Evolutionary conservation across 1,140 invertebrate genomes (phyloP).

Genomic region (Drosophila tristis): DNA sequence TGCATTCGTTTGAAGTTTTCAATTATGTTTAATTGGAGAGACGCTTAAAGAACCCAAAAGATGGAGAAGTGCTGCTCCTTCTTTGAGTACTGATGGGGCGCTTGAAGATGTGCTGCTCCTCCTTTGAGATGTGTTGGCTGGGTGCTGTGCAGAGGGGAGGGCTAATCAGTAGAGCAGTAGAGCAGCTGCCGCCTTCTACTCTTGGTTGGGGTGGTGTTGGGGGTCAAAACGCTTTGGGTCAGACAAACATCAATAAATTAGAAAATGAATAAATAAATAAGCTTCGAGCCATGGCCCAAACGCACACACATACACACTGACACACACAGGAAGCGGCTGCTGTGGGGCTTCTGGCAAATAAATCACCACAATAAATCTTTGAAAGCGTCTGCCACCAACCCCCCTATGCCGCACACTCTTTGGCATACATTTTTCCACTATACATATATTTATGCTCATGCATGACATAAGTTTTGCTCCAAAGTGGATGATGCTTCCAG

Average conservation of each 20-base stretch:
- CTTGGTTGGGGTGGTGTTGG: neutral
- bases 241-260: constrained; percentile 83
- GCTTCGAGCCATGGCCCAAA: constrained; percentile 52
- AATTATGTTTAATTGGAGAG: too few species aligned
- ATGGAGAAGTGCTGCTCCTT: neutral
- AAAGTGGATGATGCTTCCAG: constrained; percentile 52
- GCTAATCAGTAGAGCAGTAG: constrained; percentile 72
- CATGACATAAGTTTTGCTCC: constrained; percentile 77
- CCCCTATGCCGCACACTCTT: constrained; percentile 13
- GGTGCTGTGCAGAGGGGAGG: neutral
- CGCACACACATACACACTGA: neutral
- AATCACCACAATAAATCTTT: constrained; percentile 83
- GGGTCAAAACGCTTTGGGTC: constrained; percentile 67
- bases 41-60: constrained; percentile 2
- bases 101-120: neutral
- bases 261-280: constrained; percentile 83
- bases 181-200: constrained; percentile 14
- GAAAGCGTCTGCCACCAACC: constrained; percentile 35
- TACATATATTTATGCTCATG: constrained; percentile 79
- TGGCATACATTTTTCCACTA: constrained; percentile 69
- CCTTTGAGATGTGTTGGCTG: constrained; percentile 14
- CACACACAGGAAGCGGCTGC: neutral
- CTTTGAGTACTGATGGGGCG: too few species aligned
- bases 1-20: too few species aligned
- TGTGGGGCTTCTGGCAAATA: constrained; percentile 51